Base-by-base conservation (phyloP, 2,888 invertebrate genomes). In the Chaitophorus viminalis region DNA sequence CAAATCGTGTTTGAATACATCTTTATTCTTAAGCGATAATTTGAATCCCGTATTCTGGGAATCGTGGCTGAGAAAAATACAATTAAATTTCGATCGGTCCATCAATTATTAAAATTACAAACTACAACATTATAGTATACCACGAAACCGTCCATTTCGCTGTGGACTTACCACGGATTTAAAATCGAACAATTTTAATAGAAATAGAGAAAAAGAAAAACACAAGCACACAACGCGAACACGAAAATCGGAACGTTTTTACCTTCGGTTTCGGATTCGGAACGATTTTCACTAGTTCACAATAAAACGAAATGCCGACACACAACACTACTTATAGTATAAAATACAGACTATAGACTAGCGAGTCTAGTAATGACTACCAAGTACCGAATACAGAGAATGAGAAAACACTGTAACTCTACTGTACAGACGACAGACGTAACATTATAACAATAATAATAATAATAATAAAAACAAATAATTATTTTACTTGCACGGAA, bases 91-190 rank as follows among this genome's bases (percentile, higher is more conserved):
- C 39, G 17, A 82, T 74, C 60, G n/a, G 60, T 74, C 82, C 60
- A 9, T 39, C 17, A 60, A 83, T 36, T 21, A 74, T 33, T 36
- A 65, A 14, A 65, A 82, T 72, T 72, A 82, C 31, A 74, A 33
- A 54, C n/a, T 54, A 82, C 31, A 17, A 82, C n/a, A 65, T 46
- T 39, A 79, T 25, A 31, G 36, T 78, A 54, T 78, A 86, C 46
- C 46, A 84, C 86, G 86, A 86, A 86, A 86, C 72, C 52, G 86
- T 78, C 68, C 77, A 85, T 85, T 85, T 85, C 86, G 86, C 2
- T 79, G 78, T 86, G 86, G 86, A 86, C 86, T 86, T 86, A 86
- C 86, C 86, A 78, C 77, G 74, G 70, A 21, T 54, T 86, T 52
- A 85, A 86, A n/a, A 86, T 14, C 65, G 36, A 83, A 77, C 76